phyloP scores from a whole-genome alignment of 2,888 invertebrate genomes.

The Yponomeuta sedellus region DNA sequence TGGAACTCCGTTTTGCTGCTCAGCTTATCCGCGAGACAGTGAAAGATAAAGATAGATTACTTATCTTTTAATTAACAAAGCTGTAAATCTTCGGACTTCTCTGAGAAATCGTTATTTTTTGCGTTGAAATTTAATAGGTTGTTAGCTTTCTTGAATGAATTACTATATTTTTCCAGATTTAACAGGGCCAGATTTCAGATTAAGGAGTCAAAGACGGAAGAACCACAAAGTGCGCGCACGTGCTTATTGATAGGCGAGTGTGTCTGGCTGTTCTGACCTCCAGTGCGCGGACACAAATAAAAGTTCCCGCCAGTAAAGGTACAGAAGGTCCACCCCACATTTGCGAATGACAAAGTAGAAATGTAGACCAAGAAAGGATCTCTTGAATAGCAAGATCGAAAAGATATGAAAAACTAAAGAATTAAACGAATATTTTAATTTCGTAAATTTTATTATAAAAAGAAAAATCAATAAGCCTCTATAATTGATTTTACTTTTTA shows the following conservation, averaged over 20 bases:
- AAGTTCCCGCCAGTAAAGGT: background rate
- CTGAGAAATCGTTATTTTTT: background rate
- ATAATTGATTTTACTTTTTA: too few species aligned
- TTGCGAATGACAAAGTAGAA: background rate
- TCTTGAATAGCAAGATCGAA: background rate
- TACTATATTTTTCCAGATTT: too few species aligned
- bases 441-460: too few species aligned
- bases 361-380: background rate
- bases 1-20: background rate
- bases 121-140: too few species aligned
- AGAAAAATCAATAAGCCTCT: too few species aligned
- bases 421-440: too few species aligned
- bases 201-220: background rate
- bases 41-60: background rate
- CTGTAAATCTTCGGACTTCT: background rate
- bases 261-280: conserved; percentile 8
- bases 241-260: background rate
- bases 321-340: background rate
- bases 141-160: too few species aligned
- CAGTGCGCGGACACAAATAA: background rate
- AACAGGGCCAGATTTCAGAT: too few species aligned
- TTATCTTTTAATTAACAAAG: background rate
- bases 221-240: background rate
- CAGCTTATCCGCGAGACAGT: background rate
- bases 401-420: too few species aligned